Conservation (phyloP, 2,113 vertebrate species). For the Sorex fumeus region DNA sequence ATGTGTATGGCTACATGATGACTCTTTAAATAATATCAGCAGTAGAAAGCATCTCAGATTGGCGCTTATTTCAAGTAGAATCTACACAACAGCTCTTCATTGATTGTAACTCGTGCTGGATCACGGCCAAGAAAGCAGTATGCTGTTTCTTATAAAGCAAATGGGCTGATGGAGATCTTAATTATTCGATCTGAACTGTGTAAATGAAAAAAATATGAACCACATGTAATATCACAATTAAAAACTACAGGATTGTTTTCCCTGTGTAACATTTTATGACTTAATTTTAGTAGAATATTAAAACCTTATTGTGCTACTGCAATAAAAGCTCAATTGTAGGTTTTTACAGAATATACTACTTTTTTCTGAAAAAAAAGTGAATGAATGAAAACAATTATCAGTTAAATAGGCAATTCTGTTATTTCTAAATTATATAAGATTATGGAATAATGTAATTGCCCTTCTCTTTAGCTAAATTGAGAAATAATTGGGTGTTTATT, state of each 20-base stretch:
- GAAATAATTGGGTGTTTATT: slow-evolving; percentile 77
- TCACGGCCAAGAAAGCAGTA: neutral
- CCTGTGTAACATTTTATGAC: slow-evolving; percentile 38
- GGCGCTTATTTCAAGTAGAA: neutral
- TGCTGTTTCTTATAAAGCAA: neutral
- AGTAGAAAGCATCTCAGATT: neutral
- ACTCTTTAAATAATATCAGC: neutral
- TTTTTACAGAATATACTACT: slow-evolving; percentile 41
- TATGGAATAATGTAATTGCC: slow-evolving; percentile 70
- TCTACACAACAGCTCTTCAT: neutral
- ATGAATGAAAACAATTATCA: slow-evolving; percentile 48
- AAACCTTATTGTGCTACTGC: neutral
- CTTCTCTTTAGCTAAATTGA: slow-evolving; percentile 65
- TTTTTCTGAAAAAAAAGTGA: slow-evolving; percentile 47
- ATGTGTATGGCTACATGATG: neutral
- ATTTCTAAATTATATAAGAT: slow-evolving; percentile 70
- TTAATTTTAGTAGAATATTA: slow-evolving; percentile 62
- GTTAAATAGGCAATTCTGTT: slow-evolving; percentile 61
- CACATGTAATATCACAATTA: neutral
- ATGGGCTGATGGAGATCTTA: neutral
- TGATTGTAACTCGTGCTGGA: neutral
- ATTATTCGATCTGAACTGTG: slow-evolving; percentile 38
- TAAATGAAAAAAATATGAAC: slow-evolving; percentile 38
- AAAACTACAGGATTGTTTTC: neutral
- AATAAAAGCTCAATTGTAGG: slow-evolving; percentile 63